Base-by-base conservation (phyloP, 2,113 vertebrate species). In the Rhabdomys dilectus region DNA sequence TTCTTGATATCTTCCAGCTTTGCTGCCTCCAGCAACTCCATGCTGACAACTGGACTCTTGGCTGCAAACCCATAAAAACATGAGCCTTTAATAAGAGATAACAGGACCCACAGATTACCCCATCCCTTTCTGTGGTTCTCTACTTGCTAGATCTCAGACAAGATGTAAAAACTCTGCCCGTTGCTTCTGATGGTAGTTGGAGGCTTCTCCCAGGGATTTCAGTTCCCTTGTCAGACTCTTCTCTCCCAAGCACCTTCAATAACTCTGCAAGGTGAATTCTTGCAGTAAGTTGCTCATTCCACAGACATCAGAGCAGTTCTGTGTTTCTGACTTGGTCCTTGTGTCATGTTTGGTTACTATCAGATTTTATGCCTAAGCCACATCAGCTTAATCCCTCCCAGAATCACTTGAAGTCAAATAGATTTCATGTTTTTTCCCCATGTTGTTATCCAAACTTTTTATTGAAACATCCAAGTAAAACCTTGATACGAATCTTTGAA, bases 391-490 rank as follows among this genome's bases (percentile, higher is more conserved):
- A 75, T 90, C 48, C 53, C 39, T 42, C 77, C 66, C 24, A 88
- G 60, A 82, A 77, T 76, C n/a, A 81, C 76, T 91, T 70, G 62
- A 91, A 82, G 29, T 73, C 34, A 96, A 92, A 91, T 66, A 36
- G 24, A 77, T 91, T 91, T 96, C 76, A 76, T 68, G 53, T 39
- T 95, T 84, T 42, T 34, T 42, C 17, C 76, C 36, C 81, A 21
- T 66, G 51, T 24, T 87, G 9, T 85, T 81, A 91, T 81, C 26
- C 4, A 88, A 16, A 31, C 73, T 91, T 48, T 34, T 86, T 95
- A 45, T 91, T 92, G 68, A 96, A 93, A 88, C n/a, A 92, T 91
- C 42, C 24, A 72, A 19, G 12, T 64, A 85, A 91, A 97, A 77
- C 62, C 3, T 2, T 66, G 45, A 45, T 66, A 4, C 56, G n/a